A percentile compares a stretch with the other conserved stretches of the same genome.
Conservation (phyloP, 2,113 vertebrate species). For the Ornithorhynchus anatinus region DNA sequence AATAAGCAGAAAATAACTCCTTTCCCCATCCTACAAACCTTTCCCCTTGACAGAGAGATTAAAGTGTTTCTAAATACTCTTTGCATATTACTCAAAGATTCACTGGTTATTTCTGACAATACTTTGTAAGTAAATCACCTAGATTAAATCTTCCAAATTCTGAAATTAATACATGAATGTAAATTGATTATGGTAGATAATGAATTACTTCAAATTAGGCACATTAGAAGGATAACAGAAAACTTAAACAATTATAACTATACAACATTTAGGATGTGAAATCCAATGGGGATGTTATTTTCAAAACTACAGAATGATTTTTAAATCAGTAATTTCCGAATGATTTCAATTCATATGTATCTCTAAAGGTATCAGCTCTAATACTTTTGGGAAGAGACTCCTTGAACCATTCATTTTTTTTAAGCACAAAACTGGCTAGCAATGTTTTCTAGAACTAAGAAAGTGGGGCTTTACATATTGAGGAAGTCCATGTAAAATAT, state of each 20-base stretch:
- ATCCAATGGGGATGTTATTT: slow-evolving; percentile 59
- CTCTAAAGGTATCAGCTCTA: slow-evolving; percentile 79
- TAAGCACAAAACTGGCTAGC: slow-evolving; percentile 70
- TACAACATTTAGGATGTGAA: slow-evolving; percentile 67
- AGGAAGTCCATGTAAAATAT: no score
- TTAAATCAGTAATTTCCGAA: slow-evolving; percentile 56
- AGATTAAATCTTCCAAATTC: slow-evolving; percentile 12
- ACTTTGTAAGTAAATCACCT: neutral
- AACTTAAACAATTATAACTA: slow-evolving; percentile 22
- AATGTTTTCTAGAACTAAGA: no score
- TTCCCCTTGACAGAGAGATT: neutral
- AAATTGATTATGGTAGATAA: slow-evolving; percentile 37
- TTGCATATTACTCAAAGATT: neutral
- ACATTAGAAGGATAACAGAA: slow-evolving; percentile 6
- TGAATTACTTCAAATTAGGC: slow-evolving; percentile 46
- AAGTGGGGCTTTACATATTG: no score
- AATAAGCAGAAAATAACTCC: no score
- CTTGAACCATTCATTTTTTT: slow-evolving; percentile 72
- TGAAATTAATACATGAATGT: slow-evolving; percentile 19
- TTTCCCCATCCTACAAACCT: no score
- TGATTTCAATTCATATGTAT: slow-evolving; percentile 69
- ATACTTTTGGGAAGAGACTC: slow-evolving; percentile 75
- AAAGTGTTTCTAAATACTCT: rapidly evolving
- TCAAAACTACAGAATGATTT: slow-evolving; percentile 52
- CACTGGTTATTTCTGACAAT: rapidly evolving